phyloP scores from a whole-genome alignment of 2,113 vertebrate species.

The Leptocoma aspasia region DNA sequence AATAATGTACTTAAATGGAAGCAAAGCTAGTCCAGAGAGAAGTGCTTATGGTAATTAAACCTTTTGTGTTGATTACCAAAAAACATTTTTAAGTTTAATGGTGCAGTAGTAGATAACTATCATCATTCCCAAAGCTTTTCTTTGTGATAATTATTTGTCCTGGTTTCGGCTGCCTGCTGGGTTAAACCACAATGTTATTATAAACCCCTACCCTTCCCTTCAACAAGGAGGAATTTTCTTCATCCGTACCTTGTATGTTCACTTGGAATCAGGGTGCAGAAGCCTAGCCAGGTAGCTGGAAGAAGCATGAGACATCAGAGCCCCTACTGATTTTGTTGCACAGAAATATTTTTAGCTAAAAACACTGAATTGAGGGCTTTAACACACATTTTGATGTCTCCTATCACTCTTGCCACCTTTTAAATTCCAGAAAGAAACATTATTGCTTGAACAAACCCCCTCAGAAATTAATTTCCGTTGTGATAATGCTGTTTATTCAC shows the following conservation, averaged over 20 bases:
- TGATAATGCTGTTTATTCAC: background rate
- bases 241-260: background rate
- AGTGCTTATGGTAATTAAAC: background rate
- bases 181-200: background rate
- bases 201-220: background rate
- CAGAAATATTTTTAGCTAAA: background rate
- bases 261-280: background rate
- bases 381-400: background rate
- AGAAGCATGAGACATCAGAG: background rate
- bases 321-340: background rate
- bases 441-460: background rate
- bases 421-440: background rate
- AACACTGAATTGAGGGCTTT: background rate
- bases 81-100: background rate
- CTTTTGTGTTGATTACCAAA: background rate
- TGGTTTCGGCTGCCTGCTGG: background rate
- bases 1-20: background rate
- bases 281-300: background rate
- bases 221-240: background rate
- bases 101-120: background rate
- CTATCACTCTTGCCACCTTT: background rate
- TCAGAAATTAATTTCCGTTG: background rate
- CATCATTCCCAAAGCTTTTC: background rate
- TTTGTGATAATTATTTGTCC: background rate
- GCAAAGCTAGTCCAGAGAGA: background rate